phyloP scores from a whole-genome alignment of 1,140 invertebrate genomes.

The Coptotermes formosanus region DNA sequence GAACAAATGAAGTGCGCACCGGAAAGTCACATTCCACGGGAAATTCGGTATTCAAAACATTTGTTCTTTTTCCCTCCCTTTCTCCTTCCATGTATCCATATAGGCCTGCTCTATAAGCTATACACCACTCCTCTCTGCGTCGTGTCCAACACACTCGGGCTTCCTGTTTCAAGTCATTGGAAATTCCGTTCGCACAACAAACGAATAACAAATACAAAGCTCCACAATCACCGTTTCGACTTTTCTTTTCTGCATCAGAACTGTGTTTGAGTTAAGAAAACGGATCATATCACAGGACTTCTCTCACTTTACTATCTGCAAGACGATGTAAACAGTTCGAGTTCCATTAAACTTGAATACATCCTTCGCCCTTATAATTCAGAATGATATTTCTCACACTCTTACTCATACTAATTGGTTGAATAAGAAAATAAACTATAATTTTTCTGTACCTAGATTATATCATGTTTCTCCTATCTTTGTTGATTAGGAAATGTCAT shows the following conservation, averaged over 20 bases:
- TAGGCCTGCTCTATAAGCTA: background rate
- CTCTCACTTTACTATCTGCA: background rate
- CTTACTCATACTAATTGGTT: no score
- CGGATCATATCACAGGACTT: background rate
- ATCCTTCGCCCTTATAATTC: no score
- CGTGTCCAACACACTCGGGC: background rate
- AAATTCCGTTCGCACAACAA: slow-evolving; percentile 20
- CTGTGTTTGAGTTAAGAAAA: background rate
- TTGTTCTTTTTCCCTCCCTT: slow-evolving; percentile 2
- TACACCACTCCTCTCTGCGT: background rate
- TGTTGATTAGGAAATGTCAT: no score
- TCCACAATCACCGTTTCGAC: background rate
- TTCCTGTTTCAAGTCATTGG: slow-evolving; percentile 10
- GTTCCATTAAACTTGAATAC: no score
- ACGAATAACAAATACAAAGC: slow-evolving; percentile 10
- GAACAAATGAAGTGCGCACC: slow-evolving; percentile 29
- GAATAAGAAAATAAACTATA: no score
- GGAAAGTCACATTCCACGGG: slow-evolving; percentile 22
- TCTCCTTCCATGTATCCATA: background rate
- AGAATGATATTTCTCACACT: no score
- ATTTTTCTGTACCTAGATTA: no score
- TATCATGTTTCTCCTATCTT: no score
- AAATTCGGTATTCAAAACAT: slow-evolving; percentile 29
- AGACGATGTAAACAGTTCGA: no score
- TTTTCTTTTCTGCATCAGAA: background rate